These are phyloP conservation scores for Drosophila suzukii DNA, from an alignment of 1,140 invertebrate species.

Conservation along the genomic window DNA sequence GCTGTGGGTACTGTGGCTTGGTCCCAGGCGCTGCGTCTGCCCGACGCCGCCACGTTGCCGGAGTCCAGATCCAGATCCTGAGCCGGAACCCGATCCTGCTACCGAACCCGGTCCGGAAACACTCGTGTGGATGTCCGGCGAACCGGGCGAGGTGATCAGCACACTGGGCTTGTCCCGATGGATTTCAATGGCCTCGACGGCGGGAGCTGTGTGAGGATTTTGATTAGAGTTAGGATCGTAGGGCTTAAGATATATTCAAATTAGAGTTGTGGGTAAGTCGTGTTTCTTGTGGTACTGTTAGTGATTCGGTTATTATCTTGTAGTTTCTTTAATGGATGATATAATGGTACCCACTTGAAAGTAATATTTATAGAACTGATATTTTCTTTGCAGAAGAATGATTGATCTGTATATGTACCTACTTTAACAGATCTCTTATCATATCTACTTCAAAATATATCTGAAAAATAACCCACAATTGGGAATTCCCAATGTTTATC, in stretches of 20 bases:
- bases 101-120: conserved; percentile 64
- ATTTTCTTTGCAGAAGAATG: no score
- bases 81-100: conserved; percentile 36
- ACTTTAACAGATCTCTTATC: no score
- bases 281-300: conserved; percentile 9
- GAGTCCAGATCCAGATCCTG: conserved; percentile 42
- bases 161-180: conserved; percentile 92
- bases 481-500: no score
- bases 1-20: conserved; percentile 57
- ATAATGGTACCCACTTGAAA: no score
- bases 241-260: background rate
- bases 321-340: conserved; percentile 8
- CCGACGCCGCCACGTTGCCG: conserved; percentile 69
- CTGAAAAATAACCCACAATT: no score
- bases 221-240: background rate
- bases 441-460: no score
- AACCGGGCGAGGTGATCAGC: conserved; percentile 94
- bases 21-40: conserved; percentile 55
- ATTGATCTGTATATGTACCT: no score
- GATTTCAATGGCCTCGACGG: conserved; percentile 70
- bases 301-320: background rate
- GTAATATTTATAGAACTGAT: no score
- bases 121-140: conserved; percentile 89
- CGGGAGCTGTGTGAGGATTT: conserved; percentile 37
- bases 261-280: conserved; percentile 8